Evolutionary conservation across 2,113 vertebrate genomes (phyloP).

Genomic region (Mesitornis unicolor): DNA sequence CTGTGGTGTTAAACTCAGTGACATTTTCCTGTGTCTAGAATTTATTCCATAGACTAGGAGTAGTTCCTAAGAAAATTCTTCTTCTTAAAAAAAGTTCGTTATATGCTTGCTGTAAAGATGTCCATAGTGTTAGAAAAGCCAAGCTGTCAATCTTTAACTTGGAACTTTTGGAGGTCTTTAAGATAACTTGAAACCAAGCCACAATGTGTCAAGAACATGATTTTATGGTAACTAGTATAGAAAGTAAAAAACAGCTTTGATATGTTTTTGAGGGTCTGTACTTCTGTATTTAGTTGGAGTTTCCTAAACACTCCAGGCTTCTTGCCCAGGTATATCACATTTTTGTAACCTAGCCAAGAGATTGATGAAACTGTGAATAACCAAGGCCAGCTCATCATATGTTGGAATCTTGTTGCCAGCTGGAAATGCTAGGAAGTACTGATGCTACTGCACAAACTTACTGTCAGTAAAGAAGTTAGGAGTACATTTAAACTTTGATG

Average conservation of each 20-base stretch:
- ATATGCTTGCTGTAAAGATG: not conserved
- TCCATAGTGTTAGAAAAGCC: not conserved
- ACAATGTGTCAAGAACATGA: not conserved
- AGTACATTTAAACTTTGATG: not conserved
- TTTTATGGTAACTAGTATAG: not conserved
- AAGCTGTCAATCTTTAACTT: not conserved
- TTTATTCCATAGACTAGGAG: not conserved
- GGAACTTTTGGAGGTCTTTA: not conserved
- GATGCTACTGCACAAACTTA: not conserved
- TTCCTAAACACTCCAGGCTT: not conserved
- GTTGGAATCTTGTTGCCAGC: not conserved
- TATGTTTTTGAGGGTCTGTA: not conserved
- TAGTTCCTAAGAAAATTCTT: not conserved
- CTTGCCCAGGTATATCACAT: not conserved
- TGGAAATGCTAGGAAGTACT: not conserved
- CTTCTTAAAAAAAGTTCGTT: not conserved
- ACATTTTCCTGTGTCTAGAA: not conserved
- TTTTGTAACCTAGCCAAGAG: not conserved
- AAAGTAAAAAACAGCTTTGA: not conserved
- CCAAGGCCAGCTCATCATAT: not conserved
- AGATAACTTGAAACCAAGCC: not conserved
- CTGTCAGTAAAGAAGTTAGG: not conserved
- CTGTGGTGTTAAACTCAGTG: not conserved
- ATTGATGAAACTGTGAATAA: not conserved
- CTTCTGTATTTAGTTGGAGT: not conserved